A percentile compares a stretch with the other conserved stretches of the same genome.
Conservation (phyloP, 1,140 invertebrate genomes). For the Diorhabda carinulata region DNA sequence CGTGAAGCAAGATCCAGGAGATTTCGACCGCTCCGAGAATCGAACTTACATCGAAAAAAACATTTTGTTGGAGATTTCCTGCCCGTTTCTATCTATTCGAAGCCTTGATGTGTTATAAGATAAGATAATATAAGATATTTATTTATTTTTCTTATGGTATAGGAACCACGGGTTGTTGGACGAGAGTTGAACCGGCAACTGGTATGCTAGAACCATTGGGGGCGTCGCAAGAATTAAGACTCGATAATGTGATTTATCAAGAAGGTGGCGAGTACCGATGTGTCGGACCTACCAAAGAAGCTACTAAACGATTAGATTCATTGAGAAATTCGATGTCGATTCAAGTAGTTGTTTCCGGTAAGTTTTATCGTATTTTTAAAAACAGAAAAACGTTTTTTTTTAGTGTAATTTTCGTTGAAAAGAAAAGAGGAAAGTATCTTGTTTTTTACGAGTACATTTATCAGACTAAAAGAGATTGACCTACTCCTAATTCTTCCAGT, state of each 20-base stretch:
- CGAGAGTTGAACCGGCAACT: slow-evolving; percentile 53
- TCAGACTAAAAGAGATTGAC: neutral
- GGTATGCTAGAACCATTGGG: slow-evolving; percentile 60
- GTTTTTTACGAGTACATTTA: neutral
- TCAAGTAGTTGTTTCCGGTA: slow-evolving; percentile 51
- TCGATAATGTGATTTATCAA: slow-evolving; percentile 71
- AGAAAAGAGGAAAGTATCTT: neutral
- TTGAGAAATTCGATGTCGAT: slow-evolving; percentile 48
- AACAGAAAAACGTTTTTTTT: neutral
- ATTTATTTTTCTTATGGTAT: slow-evolving; percentile 14
- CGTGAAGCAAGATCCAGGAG: too few species aligned
- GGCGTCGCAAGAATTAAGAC: slow-evolving; percentile 56
- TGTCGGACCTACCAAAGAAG: slow-evolving; percentile 58
- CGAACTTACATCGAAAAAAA: too few species aligned
- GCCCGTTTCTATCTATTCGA: too few species aligned
- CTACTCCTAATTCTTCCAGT: neutral
- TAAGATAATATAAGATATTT: neutral
- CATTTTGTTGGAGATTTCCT: too few species aligned
- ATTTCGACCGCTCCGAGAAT: too few species aligned
- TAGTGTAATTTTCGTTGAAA: neutral
- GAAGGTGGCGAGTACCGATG: slow-evolving; percentile 74
- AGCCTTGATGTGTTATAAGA: too few species aligned
- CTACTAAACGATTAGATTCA: slow-evolving; percentile 51
- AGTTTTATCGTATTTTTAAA: slow-evolving; percentile 22
- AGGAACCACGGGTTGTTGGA: slow-evolving; percentile 56